phyloP scores from a whole-genome alignment of 2,888 invertebrate species.

The Chouioia cunea region DNA sequence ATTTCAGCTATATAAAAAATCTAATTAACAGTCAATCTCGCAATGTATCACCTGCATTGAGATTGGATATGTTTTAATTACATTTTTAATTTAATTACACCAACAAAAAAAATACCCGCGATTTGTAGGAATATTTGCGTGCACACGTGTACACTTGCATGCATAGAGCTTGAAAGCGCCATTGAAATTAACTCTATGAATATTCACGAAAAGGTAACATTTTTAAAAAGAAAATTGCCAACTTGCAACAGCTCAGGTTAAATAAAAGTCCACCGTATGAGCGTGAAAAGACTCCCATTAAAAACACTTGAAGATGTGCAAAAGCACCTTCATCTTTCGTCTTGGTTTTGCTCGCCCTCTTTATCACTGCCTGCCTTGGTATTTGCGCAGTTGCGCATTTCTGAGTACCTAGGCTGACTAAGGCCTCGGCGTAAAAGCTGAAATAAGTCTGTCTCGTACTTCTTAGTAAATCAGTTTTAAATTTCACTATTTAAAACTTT shows the following conservation, averaged over 20 bases:
- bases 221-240: no score
- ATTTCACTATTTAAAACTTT: no score
- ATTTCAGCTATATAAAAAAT: no score
- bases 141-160: not conserved
- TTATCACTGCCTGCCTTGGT: not conserved
- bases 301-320: constrained; percentile 36
- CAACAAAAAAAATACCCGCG: not conserved
- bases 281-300: constrained; percentile 44
- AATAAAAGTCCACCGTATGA: constrained; percentile 6
- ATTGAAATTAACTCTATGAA: constrained; percentile 38
- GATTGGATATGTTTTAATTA: no score
- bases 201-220: no score
- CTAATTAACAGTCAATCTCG: no score
- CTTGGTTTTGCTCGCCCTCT: constrained; percentile 2
- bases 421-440: no score
- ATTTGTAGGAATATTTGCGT: constrained; percentile 30
- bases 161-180: constrained; percentile 11
- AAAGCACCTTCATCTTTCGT: not conserved
- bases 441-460: no score
- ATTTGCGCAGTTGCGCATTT: constrained; percentile 22
- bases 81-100: no score
- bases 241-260: no score
- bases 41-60: no score
- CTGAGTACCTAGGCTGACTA: not conserved
- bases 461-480: no score